Base-by-base conservation (phyloP, 2,888 invertebrate species). In the Melipona bicolor region DNA sequence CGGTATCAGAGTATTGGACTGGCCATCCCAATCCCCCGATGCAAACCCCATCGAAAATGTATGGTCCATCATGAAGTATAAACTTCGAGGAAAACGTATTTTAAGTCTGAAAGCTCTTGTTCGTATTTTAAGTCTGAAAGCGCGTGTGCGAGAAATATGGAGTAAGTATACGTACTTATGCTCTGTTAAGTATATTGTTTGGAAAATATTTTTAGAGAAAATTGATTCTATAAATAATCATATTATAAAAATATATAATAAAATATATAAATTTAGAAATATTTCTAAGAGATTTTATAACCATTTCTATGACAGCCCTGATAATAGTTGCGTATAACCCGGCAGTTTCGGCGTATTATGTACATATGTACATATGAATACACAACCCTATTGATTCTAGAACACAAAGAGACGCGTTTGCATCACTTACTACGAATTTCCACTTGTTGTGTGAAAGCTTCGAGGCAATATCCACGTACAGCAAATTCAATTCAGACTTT, bases 351-450 rank as follows among this genome's bases (percentile, higher is more conserved):
- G 68, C 62, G 62, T 77, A 11, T 43, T 43, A 43, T 43, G 9
- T 43, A 67, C n/a, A 73, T 72, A 71, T 67, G 76, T 83, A 27
- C 65, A 78, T 67, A 74, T 52, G 59, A 75, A 70, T 62, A 32
- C 83, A 79, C 70, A 72, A 84, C 64, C 68, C 77, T 87, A 90
- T 90, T 85, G 90, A 90, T 90, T 90, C 78, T n/a, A 79, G 59
- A 74, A 62, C 79, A 43, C 68, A 15, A n/a, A 59, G 61, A 49
- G 27, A 13, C 32, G 86, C 90, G 90, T 88, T 73, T 90, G 90
- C 89, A 88, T 82, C 52, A 15, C 62, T 65, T 32, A 13, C 11
- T 52, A 21, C 61, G 74, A 61, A 81, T 76, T 71, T 77, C 36
- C 79, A 56, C 56, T 80, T 83, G 78, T 73, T 78, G n/a, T 74